A percentile compares a stretch with the other conserved stretches of the same genome.
Conservation (phyloP, 2,888 invertebrate genomes). For the Crioceris asparagi region DNA sequence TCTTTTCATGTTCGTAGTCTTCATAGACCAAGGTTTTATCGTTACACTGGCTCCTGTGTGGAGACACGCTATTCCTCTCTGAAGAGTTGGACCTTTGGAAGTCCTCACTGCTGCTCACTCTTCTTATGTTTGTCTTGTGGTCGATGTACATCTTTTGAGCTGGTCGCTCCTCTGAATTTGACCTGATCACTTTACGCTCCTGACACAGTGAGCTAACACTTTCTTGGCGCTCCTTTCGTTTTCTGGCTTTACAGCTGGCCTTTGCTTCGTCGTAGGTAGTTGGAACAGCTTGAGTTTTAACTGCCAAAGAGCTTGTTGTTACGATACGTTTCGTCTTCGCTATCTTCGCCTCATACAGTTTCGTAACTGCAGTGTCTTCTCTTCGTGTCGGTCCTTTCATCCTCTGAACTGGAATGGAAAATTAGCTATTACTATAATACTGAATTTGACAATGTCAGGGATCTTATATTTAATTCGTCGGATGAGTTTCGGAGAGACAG, state of each 20-base stretch:
- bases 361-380: conserved; percentile 21
- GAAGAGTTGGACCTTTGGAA: conserved; percentile 34
- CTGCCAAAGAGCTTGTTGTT: conserved; percentile 11
- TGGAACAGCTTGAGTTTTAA: conserved; percentile 14
- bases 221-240: conserved; percentile 54
- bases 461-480: too few species aligned
- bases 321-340: conserved; percentile 21
- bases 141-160: conserved; percentile 32
- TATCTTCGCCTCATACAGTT: conserved; percentile 20
- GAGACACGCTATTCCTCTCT: conserved; percentile 29
- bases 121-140: conserved; percentile 37
- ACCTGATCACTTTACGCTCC: conserved; percentile 50
- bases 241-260: conserved; percentile 39
- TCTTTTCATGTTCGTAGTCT: conserved; percentile 51
- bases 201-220: conserved; percentile 45
- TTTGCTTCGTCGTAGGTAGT: conserved; percentile 34
- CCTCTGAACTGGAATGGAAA: conserved; percentile 20
- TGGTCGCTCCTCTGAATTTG: conserved; percentile 49
- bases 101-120: conserved; percentile 55
- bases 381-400: conserved; percentile 27
- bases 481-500: too few species aligned
- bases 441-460: too few species aligned
- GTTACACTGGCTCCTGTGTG: conserved; percentile 23
- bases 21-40: conserved; percentile 37
- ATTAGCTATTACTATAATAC: too few species aligned